Evolutionary conservation across 2,797 vertebrate genomes (phyloP).

Genomic region (Periophthalmus magnuspinnatus): DNA sequence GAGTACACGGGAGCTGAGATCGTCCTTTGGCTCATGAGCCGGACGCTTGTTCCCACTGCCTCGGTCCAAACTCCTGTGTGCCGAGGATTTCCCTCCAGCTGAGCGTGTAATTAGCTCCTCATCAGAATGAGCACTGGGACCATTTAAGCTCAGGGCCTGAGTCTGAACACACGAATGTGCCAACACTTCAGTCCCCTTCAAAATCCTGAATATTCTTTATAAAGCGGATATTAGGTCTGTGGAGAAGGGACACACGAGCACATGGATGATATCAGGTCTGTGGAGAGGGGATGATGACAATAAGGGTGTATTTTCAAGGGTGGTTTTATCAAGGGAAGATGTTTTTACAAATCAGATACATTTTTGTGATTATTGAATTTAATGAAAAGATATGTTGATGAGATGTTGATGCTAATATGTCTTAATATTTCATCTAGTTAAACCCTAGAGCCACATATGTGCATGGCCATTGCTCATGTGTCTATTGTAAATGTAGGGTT

Average conservation of each 20-base stretch:
- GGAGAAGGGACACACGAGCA: no score
- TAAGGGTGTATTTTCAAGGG: no score
- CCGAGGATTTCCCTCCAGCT: conserved; percentile 70
- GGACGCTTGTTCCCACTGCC: conserved; percentile 20
- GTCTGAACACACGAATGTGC: conserved; percentile 23
- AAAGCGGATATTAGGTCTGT: no score
- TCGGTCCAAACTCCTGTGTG: conserved; percentile 40
- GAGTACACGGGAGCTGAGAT: background rate
- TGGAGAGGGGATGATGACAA: no score
- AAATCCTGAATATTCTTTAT: no score
- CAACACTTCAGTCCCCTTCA: conserved; percentile 27
- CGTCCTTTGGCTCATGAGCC: background rate
- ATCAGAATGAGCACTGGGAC: conserved; percentile 65
- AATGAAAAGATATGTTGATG: background rate
- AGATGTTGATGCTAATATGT: background rate
- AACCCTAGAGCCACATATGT: background rate
- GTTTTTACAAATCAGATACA: background rate
- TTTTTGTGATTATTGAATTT: background rate
- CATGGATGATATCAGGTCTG: no score
- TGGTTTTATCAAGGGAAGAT: background rate
- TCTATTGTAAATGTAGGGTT: background rate
- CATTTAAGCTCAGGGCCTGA: conserved; percentile 51
- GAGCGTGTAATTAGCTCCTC: conserved; percentile 73
- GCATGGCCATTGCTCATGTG: background rate
- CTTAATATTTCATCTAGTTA: background rate